Percentiles rank a stretch among this genome's conserved stretches.
Conservation (phyloP, 1,140 invertebrate genomes). For the Microplitis mediator region DNA sequence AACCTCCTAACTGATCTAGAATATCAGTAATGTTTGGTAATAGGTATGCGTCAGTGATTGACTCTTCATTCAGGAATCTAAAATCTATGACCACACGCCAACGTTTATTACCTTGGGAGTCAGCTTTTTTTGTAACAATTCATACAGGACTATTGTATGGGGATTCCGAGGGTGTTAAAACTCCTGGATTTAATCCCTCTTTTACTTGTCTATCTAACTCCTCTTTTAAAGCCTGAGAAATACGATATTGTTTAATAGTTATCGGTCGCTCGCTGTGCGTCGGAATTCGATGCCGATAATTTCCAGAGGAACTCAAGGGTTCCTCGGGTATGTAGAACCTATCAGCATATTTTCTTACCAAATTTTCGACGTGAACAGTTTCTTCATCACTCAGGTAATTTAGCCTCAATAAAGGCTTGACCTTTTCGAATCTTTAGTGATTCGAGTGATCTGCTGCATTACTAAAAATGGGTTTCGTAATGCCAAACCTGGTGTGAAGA, state of each 20-base stretch:
- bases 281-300: too few species aligned
- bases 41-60: background rate
- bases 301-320: too few species aligned
- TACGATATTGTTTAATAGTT: background rate
- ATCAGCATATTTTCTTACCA: too few species aligned
- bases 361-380: too few species aligned
- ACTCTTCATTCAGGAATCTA: background rate
- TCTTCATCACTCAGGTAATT: too few species aligned
- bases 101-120: constrained; percentile 1
- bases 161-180: background rate
- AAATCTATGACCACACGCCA: constrained; percentile 6
- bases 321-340: too few species aligned
- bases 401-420: too few species aligned
- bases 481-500: too few species aligned
- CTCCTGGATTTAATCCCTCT: background rate
- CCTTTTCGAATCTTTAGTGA: too few species aligned
- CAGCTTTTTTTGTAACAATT: constrained; percentile 4
- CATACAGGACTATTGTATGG: constrained; percentile 1
- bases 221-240: background rate
- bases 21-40: background rate
- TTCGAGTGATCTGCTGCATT: too few species aligned
- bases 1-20: background rate
- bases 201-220: background rate
- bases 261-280: too few species aligned
- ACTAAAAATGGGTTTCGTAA: too few species aligned